phyloP scores from a whole-genome alignment of 1,140 invertebrate genomes.

The Pentalonia nigronervosa region DNA sequence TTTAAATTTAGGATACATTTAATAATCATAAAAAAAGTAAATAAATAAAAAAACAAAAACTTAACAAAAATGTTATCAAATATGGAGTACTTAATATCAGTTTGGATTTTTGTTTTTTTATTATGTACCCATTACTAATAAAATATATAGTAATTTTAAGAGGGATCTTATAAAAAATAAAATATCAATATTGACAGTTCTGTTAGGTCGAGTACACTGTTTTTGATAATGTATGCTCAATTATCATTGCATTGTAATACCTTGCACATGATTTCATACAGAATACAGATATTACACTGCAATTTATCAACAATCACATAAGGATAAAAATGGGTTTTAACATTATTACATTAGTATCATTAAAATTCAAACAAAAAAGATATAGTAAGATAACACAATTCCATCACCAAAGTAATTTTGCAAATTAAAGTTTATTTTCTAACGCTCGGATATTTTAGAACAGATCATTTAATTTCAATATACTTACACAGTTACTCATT shows the following conservation, averaged over 20 bases:
- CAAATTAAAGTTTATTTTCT: neutral
- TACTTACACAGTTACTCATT: neutral
- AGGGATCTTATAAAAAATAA: neutral
- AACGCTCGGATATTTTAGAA: neutral
- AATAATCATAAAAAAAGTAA: neutral
- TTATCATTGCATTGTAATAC: neutral
- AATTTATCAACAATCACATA: neutral
- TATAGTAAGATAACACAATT: conserved; percentile 4
- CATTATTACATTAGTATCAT: neutral
- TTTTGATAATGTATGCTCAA: neutral
- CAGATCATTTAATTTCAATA: neutral
- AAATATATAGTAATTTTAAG: neutral
- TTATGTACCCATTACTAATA: neutral
- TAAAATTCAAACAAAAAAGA: neutral
- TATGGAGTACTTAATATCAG: neutral
- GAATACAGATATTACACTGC: neutral
- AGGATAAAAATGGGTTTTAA: neutral
- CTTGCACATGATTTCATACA: neutral
- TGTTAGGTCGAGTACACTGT: neutral
- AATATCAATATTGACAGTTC: neutral
- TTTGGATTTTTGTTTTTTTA: neutral
- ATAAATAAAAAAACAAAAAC: conserved; percentile 41
- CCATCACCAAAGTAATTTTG: conserved; percentile 14
- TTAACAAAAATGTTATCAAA: conserved; percentile 24
- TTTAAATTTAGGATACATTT: conserved; percentile 9